Conservation (phyloP, 2,888 invertebrate genomes). For the Tenthredo livida region DNA sequence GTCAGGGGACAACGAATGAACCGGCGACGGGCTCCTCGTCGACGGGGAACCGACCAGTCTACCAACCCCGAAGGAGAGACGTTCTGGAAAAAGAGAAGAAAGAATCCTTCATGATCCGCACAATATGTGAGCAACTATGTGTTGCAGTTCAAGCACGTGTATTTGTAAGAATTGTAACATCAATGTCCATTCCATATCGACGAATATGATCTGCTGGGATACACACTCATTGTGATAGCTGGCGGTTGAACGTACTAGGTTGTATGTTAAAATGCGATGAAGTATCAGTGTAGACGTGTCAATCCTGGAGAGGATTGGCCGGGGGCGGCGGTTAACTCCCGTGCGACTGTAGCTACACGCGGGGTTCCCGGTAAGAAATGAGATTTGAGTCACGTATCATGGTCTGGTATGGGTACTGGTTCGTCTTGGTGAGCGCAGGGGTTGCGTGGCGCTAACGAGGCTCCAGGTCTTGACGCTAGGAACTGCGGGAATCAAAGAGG, state of each 20-base stretch:
- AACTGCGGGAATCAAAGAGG: slow-evolving; percentile 61
- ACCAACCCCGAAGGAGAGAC: slow-evolving; percentile 91
- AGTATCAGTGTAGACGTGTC: slow-evolving; percentile 8
- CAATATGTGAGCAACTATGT: not conserved
- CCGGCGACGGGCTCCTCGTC: slow-evolving; percentile 73
- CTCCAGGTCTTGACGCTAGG: slow-evolving; percentile 54
- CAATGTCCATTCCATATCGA: not conserved
- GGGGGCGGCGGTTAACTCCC: slow-evolving; percentile 14
- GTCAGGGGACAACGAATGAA: slow-evolving; percentile 73
- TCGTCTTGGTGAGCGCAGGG: slow-evolving; percentile 56
- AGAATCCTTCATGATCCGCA: not conserved
- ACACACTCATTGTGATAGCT: not conserved
- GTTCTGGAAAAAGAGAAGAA: slow-evolving; percentile 82
- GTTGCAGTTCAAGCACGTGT: not conserved
- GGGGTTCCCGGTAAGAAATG: slow-evolving; percentile 60
- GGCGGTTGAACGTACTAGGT: not conserved
- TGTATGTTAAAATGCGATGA: not conserved
- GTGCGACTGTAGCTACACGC: slow-evolving; percentile 3
- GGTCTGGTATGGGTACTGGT: slow-evolving; percentile 62
- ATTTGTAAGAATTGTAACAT: not conserved
- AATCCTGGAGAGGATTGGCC: slow-evolving; percentile 9
- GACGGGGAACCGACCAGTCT: slow-evolving; percentile 83
- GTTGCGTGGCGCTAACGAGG: slow-evolving; percentile 69
- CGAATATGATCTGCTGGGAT: not conserved
- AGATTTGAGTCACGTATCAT: slow-evolving; percentile 75